Evolutionary conservation across 2,113 vertebrate genomes (phyloP).

Genomic region (Datnioides undecimradiatus): DNA sequence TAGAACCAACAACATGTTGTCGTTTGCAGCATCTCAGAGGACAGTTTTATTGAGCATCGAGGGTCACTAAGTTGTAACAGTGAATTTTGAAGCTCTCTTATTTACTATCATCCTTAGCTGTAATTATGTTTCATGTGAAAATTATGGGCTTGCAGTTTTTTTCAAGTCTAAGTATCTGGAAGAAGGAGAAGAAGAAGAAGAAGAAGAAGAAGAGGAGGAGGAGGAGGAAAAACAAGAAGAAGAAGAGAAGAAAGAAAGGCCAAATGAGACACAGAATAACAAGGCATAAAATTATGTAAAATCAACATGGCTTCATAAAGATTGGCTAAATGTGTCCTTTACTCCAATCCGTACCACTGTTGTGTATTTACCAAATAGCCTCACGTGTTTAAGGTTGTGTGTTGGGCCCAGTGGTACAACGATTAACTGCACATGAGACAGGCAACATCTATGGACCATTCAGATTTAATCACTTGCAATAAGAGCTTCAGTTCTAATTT

Average conservation of each 20-base stretch:
- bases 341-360: background rate
- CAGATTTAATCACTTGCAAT: background rate
- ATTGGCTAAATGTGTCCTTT: background rate
- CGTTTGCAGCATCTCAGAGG: constrained; percentile 5
- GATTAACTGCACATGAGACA: background rate
- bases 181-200: too few relatives aligned
- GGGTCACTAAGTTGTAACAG: background rate
- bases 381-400: background rate
- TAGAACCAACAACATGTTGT: constrained; percentile 30
- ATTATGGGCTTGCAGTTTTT: constrained; percentile 13
- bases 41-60: constrained; percentile 18
- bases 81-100: background rate
- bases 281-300: background rate
- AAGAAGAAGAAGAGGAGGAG: too few relatives aligned
- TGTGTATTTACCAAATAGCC: background rate
- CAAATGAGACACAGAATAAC: background rate
- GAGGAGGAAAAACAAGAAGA: too few relatives aligned
- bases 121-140: constrained; percentile 41
- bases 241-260: background rate
- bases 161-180: constrained; percentile 2
- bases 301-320: background rate
- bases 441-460: background rate
- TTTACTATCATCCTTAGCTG: background rate
- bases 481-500: background rate
- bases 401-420: background rate